Percentiles rank a stretch among this genome's conserved stretches.
Conservation (phyloP, 2,888 invertebrate genomes). For the Scotopteryx bipunctaria region DNA sequence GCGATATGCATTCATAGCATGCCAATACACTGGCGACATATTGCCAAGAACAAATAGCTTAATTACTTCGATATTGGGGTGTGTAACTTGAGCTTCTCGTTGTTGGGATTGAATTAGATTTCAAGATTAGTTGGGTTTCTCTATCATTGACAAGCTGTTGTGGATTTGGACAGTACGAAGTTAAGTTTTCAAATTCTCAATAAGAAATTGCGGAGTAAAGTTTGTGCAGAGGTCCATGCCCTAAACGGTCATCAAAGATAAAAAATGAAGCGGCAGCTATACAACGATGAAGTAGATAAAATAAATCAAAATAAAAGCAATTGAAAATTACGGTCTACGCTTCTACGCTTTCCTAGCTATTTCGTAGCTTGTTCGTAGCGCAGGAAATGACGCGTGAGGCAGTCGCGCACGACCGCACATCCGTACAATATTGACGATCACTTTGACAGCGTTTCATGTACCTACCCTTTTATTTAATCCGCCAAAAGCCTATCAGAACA, state of each 20-base stretch:
- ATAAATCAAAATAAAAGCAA: no score
- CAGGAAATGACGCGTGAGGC: slow-evolving; percentile 2
- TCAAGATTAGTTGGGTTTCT: no score
- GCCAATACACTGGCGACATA: slow-evolving; percentile 28
- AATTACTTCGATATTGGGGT: slow-evolving; percentile 18
- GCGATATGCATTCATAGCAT: slow-evolving; percentile 27
- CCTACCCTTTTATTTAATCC: background rate
- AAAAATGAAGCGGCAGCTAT: no score
- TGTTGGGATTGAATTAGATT: slow-evolving; percentile 3
- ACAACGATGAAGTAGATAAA: no score
- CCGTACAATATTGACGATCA: background rate
- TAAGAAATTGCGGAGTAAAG: no score
- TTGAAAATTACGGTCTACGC: no score
- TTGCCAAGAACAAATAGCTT: slow-evolving; percentile 19
- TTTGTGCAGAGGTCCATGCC: no score
- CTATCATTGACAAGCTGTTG: no score
- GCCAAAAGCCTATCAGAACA: slow-evolving; percentile 36
- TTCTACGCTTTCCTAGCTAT: slow-evolving; percentile 28
- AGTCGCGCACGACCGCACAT: background rate
- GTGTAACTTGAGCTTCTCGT: background rate
- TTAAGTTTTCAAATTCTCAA: no score
- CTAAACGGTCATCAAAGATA: no score
- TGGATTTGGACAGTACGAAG: no score
- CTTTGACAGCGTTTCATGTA: background rate
- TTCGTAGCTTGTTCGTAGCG: slow-evolving; percentile 29